Evolutionary conservation across 2,113 vertebrate species (phyloP).

Genomic region (Bufo bufo): DNA sequence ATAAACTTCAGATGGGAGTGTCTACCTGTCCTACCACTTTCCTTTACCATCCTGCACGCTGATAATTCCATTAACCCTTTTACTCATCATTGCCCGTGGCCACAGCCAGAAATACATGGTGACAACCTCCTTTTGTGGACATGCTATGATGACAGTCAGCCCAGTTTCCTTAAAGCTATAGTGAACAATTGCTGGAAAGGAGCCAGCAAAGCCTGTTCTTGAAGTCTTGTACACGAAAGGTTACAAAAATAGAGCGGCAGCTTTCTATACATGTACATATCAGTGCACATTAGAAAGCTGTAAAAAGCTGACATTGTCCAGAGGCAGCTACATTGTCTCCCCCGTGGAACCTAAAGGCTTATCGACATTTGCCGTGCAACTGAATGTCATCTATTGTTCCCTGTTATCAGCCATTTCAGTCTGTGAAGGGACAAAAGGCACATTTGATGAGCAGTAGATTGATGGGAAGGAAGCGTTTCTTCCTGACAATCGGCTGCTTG

Average conservation of each 20-base stretch:
- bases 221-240: background rate
- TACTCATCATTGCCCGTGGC: slow-evolving; percentile 9
- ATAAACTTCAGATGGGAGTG: slow-evolving; percentile 11
- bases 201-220: background rate
- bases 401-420: background rate
- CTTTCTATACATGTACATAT: background rate
- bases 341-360: background rate
- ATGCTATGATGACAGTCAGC: background rate
- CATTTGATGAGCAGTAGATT: too few relatives aligned
- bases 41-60: background rate
- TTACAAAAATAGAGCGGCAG: background rate
- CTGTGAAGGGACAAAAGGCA: background rate
- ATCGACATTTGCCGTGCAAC: background rate
- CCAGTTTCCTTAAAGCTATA: background rate
- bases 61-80: slow-evolving; percentile 21
- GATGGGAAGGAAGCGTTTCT: too few relatives aligned
- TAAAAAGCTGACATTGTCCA: too few relatives aligned
- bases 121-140: slow-evolving; percentile 1
- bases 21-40: slow-evolving; percentile 44
- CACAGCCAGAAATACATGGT: background rate
- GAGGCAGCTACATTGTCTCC: background rate
- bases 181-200: slow-evolving; percentile 4
- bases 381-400: background rate
- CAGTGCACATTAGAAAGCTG: too few relatives aligned
- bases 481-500: too few relatives aligned